Conservation (phyloP, 2,888 invertebrate species). For the Nephrotoma guestfalica region DNA sequence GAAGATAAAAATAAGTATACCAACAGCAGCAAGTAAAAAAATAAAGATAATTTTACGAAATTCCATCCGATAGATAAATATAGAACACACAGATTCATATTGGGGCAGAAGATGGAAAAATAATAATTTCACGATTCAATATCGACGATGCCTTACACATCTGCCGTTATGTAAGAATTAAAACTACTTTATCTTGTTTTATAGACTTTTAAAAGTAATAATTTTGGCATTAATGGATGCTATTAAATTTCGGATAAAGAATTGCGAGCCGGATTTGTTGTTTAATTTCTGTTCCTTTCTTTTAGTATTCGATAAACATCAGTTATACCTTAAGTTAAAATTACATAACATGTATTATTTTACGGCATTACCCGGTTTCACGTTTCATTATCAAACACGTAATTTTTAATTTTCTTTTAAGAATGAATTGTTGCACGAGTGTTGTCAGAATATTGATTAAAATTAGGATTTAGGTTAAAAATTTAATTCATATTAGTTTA, state of each 20-base stretch:
- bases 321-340: neutral
- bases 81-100: neutral
- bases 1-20: neutral
- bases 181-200: neutral
- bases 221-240: neutral
- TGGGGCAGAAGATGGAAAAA: neutral
- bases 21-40: neutral
- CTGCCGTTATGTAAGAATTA: neutral
- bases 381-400: no score
- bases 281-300: neutral
- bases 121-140: neutral
- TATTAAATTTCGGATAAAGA: neutral
- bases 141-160: neutral
- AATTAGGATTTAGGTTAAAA: no score
- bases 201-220: neutral
- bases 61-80: neutral
- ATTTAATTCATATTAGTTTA: no score
- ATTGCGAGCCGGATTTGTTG: neutral
- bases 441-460: no score
- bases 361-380: no score
- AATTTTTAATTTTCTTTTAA: no score
- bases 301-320: neutral
- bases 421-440: no score
- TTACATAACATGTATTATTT: no score
- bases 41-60: neutral